Conservation (phyloP, 2,113 vertebrate species). For the Anhinga rufa region DNA sequence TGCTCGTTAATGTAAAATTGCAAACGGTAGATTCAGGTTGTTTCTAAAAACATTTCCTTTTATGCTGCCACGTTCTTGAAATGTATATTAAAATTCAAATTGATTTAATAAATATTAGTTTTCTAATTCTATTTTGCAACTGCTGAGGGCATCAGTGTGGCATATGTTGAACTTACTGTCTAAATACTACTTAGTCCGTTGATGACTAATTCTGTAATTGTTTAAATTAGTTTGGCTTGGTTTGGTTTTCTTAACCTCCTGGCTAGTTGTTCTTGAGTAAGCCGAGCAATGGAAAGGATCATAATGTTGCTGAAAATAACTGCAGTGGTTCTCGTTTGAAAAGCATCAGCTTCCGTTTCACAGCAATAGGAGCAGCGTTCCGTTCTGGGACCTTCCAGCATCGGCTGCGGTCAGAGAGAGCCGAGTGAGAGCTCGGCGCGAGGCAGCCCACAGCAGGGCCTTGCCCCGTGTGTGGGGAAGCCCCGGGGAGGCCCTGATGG, state of each 20-base stretch:
- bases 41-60: conserved; percentile 81
- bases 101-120: conserved; percentile 97
- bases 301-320: not conserved
- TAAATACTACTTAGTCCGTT: conserved; percentile 28
- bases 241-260: conserved; percentile 50
- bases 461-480: not conserved
- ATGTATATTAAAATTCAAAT: conserved; percentile 88
- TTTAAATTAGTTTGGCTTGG: conserved; percentile 49
- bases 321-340: not conserved
- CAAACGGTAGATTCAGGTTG: conserved; percentile 80
- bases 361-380: rapidly evolving
- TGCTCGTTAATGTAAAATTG: conserved; percentile 77
- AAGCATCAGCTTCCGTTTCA: not conserved
- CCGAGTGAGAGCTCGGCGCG: not conserved
- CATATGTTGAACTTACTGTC: conserved; percentile 53
- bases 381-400: not conserved
- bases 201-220: conserved; percentile 50
- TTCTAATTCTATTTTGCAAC: conserved; percentile 90
- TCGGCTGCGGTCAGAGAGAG: not conserved
- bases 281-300: not conserved
- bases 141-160: conserved; percentile 68
- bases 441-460: not conserved
- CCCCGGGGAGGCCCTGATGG: not conserved
- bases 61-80: conserved; percentile 89
- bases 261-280: not conserved